Evolutionary conservation across 2,797 vertebrate species (phyloP).

Genomic region (Strix occidentalis): DNA sequence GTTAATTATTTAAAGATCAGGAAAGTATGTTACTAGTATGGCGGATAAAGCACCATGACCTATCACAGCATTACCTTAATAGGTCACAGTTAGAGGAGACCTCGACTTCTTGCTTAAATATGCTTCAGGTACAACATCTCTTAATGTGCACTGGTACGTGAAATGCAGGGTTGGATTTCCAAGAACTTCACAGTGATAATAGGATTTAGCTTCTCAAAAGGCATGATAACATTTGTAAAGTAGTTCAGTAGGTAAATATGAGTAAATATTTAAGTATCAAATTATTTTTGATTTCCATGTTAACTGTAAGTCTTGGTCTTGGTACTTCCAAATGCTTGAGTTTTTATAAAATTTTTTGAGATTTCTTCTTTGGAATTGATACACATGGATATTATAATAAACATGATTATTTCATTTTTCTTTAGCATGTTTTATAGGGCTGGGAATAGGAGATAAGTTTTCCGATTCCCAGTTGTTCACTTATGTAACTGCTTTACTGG

Average conservation of each 20-base stretch:
- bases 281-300: not conserved
- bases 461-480: not conserved
- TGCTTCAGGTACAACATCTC: not conserved
- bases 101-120: not conserved
- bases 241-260: not conserved
- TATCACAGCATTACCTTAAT: not conserved
- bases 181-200: not conserved
- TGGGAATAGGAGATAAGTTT: not conserved
- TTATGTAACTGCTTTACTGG: not conserved
- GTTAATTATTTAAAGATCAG: constrained; percentile 8
- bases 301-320: not conserved
- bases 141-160: not conserved
- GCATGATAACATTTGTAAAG: not conserved
- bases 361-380: not conserved
- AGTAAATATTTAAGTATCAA: not conserved
- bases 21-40: not conserved
- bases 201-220: not conserved
- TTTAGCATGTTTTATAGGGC: not conserved
- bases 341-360: not conserved
- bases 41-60: not conserved
- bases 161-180: not conserved
- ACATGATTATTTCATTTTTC: not conserved
- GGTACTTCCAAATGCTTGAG: not conserved
- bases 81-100: not conserved
- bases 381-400: not conserved